phyloP scores from a whole-genome alignment of 2,888 invertebrate species.

The Drosophila birchii region DNA sequence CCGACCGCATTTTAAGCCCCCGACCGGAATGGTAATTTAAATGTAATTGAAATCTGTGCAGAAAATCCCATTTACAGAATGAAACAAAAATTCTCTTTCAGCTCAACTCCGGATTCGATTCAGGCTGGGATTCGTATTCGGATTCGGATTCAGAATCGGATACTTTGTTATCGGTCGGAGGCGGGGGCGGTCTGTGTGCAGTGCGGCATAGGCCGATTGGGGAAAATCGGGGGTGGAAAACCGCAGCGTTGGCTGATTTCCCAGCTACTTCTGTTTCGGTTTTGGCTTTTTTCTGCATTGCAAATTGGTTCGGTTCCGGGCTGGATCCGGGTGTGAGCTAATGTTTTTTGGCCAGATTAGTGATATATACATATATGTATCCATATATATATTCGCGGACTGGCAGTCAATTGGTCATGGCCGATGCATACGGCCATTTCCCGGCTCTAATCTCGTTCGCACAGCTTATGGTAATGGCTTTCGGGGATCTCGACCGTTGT shows the following conservation, averaged over 20 bases:
- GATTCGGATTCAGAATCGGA: slow-evolving; percentile 5
- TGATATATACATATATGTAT: slow-evolving; percentile 34
- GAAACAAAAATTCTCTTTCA: slow-evolving; percentile 42
- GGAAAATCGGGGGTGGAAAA: slow-evolving; percentile 22
- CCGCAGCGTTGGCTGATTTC: slow-evolving; percentile 47
- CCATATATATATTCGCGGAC: slow-evolving; percentile 50
- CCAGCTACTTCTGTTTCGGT: slow-evolving; percentile 38
- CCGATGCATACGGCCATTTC: slow-evolving; percentile 48
- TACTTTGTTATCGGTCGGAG: slow-evolving; percentile 1
- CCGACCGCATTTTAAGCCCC: slow-evolving; percentile 21
- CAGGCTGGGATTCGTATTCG: slow-evolving; percentile 29
- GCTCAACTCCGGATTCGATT: slow-evolving; percentile 14
- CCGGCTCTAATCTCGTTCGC: slow-evolving; percentile 56
- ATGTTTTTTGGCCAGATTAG: slow-evolving; percentile 59
- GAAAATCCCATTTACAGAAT: slow-evolving; percentile 60
- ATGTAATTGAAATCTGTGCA: slow-evolving; percentile 75
- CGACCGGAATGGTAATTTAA: slow-evolving; percentile 64
- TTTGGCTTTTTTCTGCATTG: slow-evolving; percentile 32
- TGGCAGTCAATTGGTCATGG: slow-evolving; percentile 57
- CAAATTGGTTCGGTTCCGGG: slow-evolving; percentile 32
- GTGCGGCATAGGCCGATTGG: slow-evolving; percentile 21
- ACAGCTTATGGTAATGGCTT: slow-evolving; percentile 62
- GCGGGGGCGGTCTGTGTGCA: slow-evolving; percentile 17
- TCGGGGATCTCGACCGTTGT: slow-evolving; percentile 46
- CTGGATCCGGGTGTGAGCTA: slow-evolving; percentile 9